These are phyloP conservation scores for Acrobasis suavella DNA, from an alignment of 2,888 invertebrate species.

Conservation along the genomic window DNA sequence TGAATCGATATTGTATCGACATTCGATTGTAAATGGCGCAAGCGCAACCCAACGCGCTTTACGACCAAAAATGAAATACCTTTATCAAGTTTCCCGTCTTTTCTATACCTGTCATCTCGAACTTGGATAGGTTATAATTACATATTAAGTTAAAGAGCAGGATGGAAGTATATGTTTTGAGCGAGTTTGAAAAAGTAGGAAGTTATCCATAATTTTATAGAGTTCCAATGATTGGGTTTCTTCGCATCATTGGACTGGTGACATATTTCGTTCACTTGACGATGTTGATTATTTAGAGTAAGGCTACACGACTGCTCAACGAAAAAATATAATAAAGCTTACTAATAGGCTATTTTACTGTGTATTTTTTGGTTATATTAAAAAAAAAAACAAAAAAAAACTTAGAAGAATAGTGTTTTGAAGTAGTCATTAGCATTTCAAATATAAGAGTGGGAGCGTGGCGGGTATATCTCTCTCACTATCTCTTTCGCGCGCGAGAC, in stretches of 20 bases:
- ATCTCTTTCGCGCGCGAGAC: too few relatives aligned
- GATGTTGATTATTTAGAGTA: slow-evolving; percentile 30
- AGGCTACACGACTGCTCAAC: not conserved
- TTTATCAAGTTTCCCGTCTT: slow-evolving; percentile 24
- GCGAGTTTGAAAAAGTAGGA: slow-evolving; percentile 23
- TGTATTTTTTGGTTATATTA: too few relatives aligned
- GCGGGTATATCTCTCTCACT: too few relatives aligned
- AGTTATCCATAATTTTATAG: not conserved
- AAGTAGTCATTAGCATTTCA: too few relatives aligned
- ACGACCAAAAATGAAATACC: slow-evolving; percentile 31
- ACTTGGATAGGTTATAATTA: slow-evolving; percentile 37
- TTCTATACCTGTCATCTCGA: slow-evolving; percentile 26
- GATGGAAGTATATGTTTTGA: too few relatives aligned
- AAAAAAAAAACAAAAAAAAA: too few relatives aligned
- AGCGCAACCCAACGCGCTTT: slow-evolving; percentile 20
- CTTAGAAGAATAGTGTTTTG: too few relatives aligned
- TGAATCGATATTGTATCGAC: slow-evolving; percentile 7
- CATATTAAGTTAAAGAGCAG: too few relatives aligned
- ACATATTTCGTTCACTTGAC: slow-evolving; percentile 58
- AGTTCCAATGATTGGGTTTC: slow-evolving; percentile 56
- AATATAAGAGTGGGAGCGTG: too few relatives aligned
- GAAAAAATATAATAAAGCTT: too few relatives aligned
- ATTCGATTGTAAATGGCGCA: slow-evolving; percentile 17
- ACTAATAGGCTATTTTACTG: too few relatives aligned
- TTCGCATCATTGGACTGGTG: slow-evolving; percentile 50